phyloP scores from a whole-genome alignment of 2,113 vertebrate genomes.

The Cynopterus brachyotis region DNA sequence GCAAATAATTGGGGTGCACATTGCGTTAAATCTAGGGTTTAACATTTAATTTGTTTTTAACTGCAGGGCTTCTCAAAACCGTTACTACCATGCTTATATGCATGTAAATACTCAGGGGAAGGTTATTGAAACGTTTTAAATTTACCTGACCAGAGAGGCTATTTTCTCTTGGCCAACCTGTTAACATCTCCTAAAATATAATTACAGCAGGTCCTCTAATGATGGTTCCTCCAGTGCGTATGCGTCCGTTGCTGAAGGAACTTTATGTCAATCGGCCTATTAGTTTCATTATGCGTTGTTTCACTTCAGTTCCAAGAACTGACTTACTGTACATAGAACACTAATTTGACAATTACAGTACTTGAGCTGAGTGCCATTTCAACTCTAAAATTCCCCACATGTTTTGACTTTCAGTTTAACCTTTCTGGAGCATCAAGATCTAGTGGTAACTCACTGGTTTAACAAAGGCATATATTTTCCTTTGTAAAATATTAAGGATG shows the following conservation, averaged over 20 bases:
- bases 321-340: background rate
- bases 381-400: background rate
- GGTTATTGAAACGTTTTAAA: background rate
- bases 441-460: background rate
- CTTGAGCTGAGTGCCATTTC: background rate
- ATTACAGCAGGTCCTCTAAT: background rate
- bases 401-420: background rate
- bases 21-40: background rate
- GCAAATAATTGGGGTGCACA: background rate
- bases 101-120: background rate
- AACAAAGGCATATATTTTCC: background rate
- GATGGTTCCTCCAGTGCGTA: background rate
- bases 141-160: background rate
- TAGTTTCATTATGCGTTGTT: background rate
- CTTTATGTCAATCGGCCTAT: too few relatives aligned
- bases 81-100: background rate
- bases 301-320: background rate
- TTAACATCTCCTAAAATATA: background rate
- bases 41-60: constrained; percentile 1
- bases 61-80: background rate
- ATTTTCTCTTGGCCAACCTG: background rate
- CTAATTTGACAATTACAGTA: background rate
- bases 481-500: background rate
- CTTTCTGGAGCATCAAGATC: background rate
- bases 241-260: background rate